phyloP scores from a whole-genome alignment of 2,113 vertebrate species.

The Actinemys pallida region DNA sequence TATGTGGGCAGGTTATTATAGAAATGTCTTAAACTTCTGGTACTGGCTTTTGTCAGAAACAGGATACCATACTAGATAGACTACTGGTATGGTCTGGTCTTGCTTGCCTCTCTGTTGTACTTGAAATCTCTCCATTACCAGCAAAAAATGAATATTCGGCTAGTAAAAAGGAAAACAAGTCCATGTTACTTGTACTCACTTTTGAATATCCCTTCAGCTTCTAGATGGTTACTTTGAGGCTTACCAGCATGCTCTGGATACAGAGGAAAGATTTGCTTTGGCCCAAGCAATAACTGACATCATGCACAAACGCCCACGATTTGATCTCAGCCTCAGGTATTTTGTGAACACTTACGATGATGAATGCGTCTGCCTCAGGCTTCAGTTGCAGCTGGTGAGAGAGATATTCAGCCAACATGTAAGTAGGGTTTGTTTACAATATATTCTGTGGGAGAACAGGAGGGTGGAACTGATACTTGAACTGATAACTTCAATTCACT shows the following conservation, averaged over 20 bases:
- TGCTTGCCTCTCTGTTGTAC: neutral
- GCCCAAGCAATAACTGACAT: constrained; percentile 78
- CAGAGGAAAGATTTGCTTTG: constrained; percentile 79
- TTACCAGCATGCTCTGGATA: constrained; percentile 79
- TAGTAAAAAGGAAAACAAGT: neutral
- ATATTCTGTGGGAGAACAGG: neutral
- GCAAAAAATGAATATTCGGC: neutral
- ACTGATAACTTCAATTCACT: neutral
- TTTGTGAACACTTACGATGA: constrained; percentile 77
- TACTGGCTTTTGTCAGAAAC: neutral
- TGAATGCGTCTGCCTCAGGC: constrained; percentile 76
- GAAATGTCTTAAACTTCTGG: neutral
- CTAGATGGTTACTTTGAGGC: constrained; percentile 83
- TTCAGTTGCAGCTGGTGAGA: constrained; percentile 77
- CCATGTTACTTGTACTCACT: neutral
- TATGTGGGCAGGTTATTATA: rapidly evolving
- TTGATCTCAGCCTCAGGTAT: constrained; percentile 78
- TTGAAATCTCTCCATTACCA: neutral
- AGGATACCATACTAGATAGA: neutral
- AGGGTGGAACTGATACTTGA: neutral
- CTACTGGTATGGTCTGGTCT: neutral
- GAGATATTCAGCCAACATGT: constrained; percentile 76
- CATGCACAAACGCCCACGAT: constrained; percentile 71
- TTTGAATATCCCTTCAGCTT: constrained; percentile 70
- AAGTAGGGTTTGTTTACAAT: neutral